phyloP scores from a whole-genome alignment of 2,797 vertebrate genomes.

The Hoplostethus mediterraneus region DNA sequence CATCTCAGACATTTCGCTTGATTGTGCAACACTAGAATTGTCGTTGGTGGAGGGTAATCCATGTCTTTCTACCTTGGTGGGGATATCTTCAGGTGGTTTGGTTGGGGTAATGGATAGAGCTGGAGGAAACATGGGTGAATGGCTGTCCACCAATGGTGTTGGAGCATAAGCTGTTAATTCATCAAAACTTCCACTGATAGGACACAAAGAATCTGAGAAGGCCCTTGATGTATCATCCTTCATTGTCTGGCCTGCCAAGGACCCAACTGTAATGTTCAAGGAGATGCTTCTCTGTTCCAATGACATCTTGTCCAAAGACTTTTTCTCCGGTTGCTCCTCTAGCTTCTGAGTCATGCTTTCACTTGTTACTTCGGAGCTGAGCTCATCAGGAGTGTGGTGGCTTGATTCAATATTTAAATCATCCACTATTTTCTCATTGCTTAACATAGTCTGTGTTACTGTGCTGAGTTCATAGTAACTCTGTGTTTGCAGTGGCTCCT shows the following conservation, averaged over 20 bases:
- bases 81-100: conserved; percentile 29
- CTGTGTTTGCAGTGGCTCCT: conserved; percentile 76
- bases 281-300: conserved; percentile 65
- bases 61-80: conserved; percentile 13
- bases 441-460: conserved; percentile 69
- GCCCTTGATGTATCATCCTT: conserved; percentile 33
- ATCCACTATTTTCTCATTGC: not conserved
- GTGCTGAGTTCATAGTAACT: conserved; percentile 93
- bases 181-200: conserved; percentile 62
- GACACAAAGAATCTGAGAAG: conserved; percentile 42
- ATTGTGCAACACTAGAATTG: conserved; percentile 39
- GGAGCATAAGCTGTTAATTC: conserved; percentile 45
- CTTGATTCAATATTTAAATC: not conserved
- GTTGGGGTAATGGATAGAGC: conserved; percentile 53
- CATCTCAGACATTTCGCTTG: conserved; percentile 90
- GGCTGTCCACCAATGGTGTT: conserved; percentile 40
- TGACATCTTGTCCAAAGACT: conserved; percentile 33
- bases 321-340: conserved; percentile 32
- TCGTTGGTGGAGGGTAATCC: conserved; percentile 35
- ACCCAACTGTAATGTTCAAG: conserved; percentile 49
- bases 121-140: conserved; percentile 36
- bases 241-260: not conserved
- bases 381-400: not conserved
- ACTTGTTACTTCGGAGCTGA: conserved; percentile 2
- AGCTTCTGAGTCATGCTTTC: conserved; percentile 9